A percentile compares a stretch with the other conserved stretches of the same genome.
These are phyloP conservation scores for Caenorhabditis sp. DNA, from an alignment of 2,888 invertebrate genomes.

Conservation along the genomic window DNA sequence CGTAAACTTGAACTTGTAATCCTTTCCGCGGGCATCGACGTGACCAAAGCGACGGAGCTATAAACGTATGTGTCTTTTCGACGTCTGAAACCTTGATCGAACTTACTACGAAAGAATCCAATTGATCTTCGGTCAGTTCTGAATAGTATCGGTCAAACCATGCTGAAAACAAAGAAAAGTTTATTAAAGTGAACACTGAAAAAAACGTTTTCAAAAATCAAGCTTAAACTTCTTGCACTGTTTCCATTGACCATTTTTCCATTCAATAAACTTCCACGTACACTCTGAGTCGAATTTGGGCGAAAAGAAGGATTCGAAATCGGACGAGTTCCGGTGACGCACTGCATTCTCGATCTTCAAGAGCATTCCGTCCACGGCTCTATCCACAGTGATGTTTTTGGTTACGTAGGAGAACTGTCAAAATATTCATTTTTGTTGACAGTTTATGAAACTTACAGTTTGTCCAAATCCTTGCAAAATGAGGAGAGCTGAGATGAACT, in stretches of 20 bases:
- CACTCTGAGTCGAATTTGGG: constrained; percentile 48
- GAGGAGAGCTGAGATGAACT: too few relatives aligned
- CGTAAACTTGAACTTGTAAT: constrained; percentile 52
- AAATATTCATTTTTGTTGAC: neutral
- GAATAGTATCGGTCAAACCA: constrained; percentile 58
- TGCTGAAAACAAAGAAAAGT: constrained; percentile 27
- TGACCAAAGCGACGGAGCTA: constrained; percentile 55
- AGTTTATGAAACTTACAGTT: neutral
- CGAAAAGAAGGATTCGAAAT: constrained; percentile 38
- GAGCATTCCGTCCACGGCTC: constrained; percentile 45
- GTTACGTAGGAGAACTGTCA: constrained; percentile 17
- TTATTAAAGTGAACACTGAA: neutral
- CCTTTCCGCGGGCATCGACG: constrained; percentile 46
- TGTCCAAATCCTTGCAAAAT: neutral
- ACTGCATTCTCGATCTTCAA: constrained; percentile 35
- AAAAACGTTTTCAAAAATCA: constrained; percentile 13
- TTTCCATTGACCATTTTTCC: constrained; percentile 14
- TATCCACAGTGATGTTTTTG: constrained; percentile 38
- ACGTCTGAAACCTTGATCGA: neutral
- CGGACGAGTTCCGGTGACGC: constrained; percentile 4
- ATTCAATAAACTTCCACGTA: constrained; percentile 49
- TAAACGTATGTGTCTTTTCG: neutral
- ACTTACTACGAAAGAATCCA: constrained; percentile 35
- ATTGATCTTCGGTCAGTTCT: constrained; percentile 10
- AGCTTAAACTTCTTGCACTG: constrained; percentile 3